Conservation (phyloP, 2,797 vertebrate genomes). For the Dromococcyx pavoninus region DNA sequence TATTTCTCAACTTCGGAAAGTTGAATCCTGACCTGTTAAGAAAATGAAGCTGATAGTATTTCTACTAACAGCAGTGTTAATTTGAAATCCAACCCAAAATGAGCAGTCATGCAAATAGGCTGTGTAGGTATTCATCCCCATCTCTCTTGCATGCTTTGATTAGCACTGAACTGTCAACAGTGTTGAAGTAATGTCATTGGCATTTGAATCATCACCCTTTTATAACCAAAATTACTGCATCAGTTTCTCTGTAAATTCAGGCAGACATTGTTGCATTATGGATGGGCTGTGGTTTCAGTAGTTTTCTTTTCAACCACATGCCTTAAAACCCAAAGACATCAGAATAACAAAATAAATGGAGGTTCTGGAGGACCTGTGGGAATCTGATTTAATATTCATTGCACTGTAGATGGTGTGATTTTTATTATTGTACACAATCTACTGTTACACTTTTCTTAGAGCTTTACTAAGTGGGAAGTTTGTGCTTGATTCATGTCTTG, state of each 20-base stretch:
- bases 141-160: neutral
- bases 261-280: neutral
- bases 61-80: neutral
- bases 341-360: neutral
- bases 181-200: neutral
- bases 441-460: neutral
- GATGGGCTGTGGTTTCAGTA: neutral
- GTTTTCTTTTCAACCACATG: neutral
- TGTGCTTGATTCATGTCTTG: neutral
- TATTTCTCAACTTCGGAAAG: conserved; percentile 11
- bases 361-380: neutral
- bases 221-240: neutral
- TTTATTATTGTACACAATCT: neutral
- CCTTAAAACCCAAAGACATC: neutral
- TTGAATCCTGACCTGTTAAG: conserved; percentile 10
- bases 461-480: neutral
- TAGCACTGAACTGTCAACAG: neutral
- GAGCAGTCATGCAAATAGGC: neutral
- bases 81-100: neutral
- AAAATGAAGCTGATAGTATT: neutral
- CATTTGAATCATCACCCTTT: conserved; percentile 22
- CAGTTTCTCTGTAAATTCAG: neutral
- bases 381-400: neutral
- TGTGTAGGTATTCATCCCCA: neutral
- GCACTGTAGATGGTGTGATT: rapidly evolving